A percentile compares a stretch with the other conserved stretches of the same genome.
These are phyloP conservation scores for Lepeophtheirus salmonis DNA, from an alignment of 1,140 invertebrate genomes.

Conservation along the genomic window DNA sequence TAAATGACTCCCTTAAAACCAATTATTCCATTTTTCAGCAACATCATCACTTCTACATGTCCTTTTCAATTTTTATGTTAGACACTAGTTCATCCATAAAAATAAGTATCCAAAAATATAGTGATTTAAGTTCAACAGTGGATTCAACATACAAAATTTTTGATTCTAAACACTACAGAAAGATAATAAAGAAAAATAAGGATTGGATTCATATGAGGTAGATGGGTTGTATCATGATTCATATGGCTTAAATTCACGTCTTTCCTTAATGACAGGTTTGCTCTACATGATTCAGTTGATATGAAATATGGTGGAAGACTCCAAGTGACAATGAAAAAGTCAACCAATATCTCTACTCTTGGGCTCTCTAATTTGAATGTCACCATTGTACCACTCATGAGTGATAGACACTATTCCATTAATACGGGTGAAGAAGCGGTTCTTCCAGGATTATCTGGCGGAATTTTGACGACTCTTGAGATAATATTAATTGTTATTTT, in stretches of 20 bases:
- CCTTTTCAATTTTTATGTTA: neutral
- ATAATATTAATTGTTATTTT: constrained; percentile 1
- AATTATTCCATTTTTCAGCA: too few species aligned
- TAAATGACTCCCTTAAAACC: too few species aligned
- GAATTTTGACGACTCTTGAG: neutral
- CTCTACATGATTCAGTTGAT: neutral
- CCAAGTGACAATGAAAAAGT: neutral
- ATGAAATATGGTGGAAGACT: neutral
- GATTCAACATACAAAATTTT: neutral
- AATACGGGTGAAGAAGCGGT: neutral
- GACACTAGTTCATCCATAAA: neutral
- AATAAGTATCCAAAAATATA: neutral
- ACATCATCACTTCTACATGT: neutral
- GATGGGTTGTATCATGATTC: too few species aligned
- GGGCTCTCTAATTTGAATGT: neutral
- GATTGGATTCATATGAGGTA: neutral
- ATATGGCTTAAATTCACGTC: too few species aligned
- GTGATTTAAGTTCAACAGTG: neutral
- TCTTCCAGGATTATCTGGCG: neutral
- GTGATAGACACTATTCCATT: neutral
- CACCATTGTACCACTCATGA: neutral
- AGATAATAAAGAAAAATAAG: neutral
- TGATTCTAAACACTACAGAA: neutral
- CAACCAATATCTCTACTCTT: neutral
- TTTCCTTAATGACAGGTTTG: neutral